These are phyloP conservation scores for Parapsyche elsis DNA, from an alignment of 1,140 invertebrate species.

Conservation along the genomic window DNA sequence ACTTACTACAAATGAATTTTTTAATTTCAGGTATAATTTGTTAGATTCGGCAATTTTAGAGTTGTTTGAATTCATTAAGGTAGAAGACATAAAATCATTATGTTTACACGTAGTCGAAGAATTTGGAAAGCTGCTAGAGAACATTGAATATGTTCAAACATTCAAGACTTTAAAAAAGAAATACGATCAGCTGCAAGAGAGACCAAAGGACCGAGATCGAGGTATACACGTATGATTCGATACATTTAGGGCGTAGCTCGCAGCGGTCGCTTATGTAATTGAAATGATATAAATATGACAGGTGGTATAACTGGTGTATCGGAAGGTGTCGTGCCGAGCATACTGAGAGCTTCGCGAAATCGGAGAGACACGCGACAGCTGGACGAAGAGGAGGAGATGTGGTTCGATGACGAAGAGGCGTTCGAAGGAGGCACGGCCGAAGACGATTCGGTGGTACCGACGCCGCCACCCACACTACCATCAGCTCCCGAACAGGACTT, in stretches of 20 bases:
- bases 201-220: slow-evolving; percentile 85
- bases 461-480: slow-evolving; percentile 57
- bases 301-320: slow-evolving; percentile 58
- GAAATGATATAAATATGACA: background rate
- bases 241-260: background rate
- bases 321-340: slow-evolving; percentile 75
- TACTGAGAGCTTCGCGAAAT: slow-evolving; percentile 84
- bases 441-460: slow-evolving; percentile 58
- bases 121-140: slow-evolving; percentile 92
- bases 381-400: slow-evolving; percentile 98
- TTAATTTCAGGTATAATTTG: slow-evolving; percentile 89
- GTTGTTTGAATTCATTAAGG: slow-evolving; percentile 98
- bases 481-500: slow-evolving; percentile 67
- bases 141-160: slow-evolving; percentile 96
- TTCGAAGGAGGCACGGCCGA: slow-evolving; percentile 82
- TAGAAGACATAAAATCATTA: slow-evolving; percentile 96
- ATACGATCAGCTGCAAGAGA: slow-evolving; percentile 95
- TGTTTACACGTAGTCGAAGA: slow-evolving; percentile 95
- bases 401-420: slow-evolving; percentile 98
- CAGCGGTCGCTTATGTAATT: background rate
- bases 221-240: slow-evolving; percentile 61
- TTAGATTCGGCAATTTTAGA: slow-evolving; percentile 99
- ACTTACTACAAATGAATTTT: too few species aligned
- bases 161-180: slow-evolving; percentile 91
- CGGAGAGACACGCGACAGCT: slow-evolving; percentile 90